Evolutionary conservation across 2,888 invertebrate species (phyloP), one percentile per base, ranked within the genome.

Genomic region (Sacculina carcini): DNA sequence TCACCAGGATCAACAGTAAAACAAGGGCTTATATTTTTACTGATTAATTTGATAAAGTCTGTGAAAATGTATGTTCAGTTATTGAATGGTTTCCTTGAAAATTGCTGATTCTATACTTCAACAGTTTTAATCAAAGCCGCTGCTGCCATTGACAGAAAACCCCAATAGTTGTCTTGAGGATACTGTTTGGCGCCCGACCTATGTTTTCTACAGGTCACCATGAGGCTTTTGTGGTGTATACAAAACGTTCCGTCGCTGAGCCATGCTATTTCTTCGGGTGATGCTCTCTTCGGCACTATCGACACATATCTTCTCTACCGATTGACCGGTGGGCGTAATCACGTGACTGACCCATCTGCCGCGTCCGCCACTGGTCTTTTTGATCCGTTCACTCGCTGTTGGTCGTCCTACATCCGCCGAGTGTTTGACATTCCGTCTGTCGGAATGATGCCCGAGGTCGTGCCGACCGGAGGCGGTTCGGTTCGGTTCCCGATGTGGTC

Each of bases 341-440:
- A 84, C 64, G 75, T 84, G 52, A 81, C 83, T 1, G 96, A 98
- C 62, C 76, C 79, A n/a, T 84, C 86, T 0, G 84, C 79, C 58
- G 86, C 86, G 1, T 82, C 87, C 32, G 79, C 85, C 2, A 89
- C 92, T 0, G 94, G 89, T 2, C 72, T 96, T 60, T 96, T 74
- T 64, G 94, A 96, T 65, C 90, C 92, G 0, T 96, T 86, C 64
- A 76, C 78, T 55, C 71, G 84, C 69, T 69, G 75, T 55, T 96
- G 92, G 89, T 81, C 84, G 0, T 68, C 67, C 7, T 76, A 76
- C 71, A 75, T 77, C 10, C 71, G 78, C 58, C 66, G 69, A 16
- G 62, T 86, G 31, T 73, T 89, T 59, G 73, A 75, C 53, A 75
- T 92, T 60, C 79, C 90, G 19, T 64, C 69, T 5, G 59, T 61